A percentile compares a stretch with the other conserved stretches of the same genome.
Evolutionary conservation across 2,113 vertebrate genomes (phyloP).

Genomic region (Oceanites oceanicus): DNA sequence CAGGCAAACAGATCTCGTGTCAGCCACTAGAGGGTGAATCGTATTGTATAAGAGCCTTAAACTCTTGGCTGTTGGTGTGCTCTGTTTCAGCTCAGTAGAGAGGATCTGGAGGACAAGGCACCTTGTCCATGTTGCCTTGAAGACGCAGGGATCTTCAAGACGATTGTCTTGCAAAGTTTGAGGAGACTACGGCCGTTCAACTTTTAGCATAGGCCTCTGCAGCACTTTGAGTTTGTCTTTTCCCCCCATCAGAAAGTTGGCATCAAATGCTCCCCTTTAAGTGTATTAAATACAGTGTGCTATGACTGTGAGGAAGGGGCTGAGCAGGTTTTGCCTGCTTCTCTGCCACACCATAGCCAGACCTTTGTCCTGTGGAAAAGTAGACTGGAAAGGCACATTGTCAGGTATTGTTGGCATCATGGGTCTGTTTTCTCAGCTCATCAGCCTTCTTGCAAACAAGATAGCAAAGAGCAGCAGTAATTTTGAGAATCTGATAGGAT

Average conservation of each 20-base stretch:
- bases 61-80: background rate
- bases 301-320: background rate
- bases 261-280: background rate
- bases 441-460: background rate
- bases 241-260: background rate
- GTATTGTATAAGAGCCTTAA: background rate
- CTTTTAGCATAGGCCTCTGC: background rate
- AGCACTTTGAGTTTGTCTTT: background rate
- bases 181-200: background rate
- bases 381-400: background rate
- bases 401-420: background rate
- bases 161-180: background rate
- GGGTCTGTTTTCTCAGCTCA: background rate
- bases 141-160: background rate
- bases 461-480: background rate
- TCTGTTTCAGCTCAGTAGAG: background rate
- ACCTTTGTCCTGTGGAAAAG: background rate
- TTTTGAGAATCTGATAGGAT: background rate
- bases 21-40: constrained; percentile 49
- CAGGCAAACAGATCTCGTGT: background rate
- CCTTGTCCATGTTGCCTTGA: background rate
- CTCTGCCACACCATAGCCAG: background rate
- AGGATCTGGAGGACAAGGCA: background rate
- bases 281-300: no score
- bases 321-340: background rate